Evolutionary conservation across 2,797 vertebrate species (phyloP).

Genomic region (Hybognathus amarus): DNA sequence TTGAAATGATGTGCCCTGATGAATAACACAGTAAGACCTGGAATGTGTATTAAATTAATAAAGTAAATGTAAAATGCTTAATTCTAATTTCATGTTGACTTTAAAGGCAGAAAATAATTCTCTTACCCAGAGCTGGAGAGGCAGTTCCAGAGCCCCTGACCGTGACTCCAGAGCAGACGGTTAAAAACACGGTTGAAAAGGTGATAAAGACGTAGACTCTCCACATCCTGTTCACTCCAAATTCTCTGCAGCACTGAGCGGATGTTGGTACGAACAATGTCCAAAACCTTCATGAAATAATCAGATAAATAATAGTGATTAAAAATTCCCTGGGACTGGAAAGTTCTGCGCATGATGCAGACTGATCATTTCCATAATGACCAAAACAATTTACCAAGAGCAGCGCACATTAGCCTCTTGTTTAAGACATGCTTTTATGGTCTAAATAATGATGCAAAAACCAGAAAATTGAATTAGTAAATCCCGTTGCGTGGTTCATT

Average conservation of each 20-base stretch:
- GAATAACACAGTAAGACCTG: neutral
- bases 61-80: neutral
- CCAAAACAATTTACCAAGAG: too few relatives aligned
- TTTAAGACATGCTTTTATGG: too few relatives aligned
- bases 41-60: neutral
- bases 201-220: slow-evolving; percentile 89
- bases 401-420: too few relatives aligned
- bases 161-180: slow-evolving; percentile 95
- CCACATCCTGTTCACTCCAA: slow-evolving; percentile 91
- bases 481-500: too few relatives aligned
- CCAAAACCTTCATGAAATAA: slow-evolving; percentile 84
- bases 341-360: too few relatives aligned
- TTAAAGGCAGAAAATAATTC: neutral
- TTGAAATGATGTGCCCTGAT: neutral
- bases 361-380: too few relatives aligned
- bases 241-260: slow-evolving; percentile 87
- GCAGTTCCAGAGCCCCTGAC: slow-evolving; percentile 97
- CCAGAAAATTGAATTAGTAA: too few relatives aligned
- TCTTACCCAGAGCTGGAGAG: slow-evolving; percentile 94
- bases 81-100: neutral
- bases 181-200: slow-evolving; percentile 94
- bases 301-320: neutral
- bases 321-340: slow-evolving; percentile 1
- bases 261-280: slow-evolving; percentile 91
- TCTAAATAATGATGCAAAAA: too few relatives aligned